Percentiles rank a stretch among this genome's conserved stretches.
These are phyloP conservation scores for Clarias platycephalus DNA, from an alignment of 2,797 vertebrate species.

Conservation along the genomic window DNA sequence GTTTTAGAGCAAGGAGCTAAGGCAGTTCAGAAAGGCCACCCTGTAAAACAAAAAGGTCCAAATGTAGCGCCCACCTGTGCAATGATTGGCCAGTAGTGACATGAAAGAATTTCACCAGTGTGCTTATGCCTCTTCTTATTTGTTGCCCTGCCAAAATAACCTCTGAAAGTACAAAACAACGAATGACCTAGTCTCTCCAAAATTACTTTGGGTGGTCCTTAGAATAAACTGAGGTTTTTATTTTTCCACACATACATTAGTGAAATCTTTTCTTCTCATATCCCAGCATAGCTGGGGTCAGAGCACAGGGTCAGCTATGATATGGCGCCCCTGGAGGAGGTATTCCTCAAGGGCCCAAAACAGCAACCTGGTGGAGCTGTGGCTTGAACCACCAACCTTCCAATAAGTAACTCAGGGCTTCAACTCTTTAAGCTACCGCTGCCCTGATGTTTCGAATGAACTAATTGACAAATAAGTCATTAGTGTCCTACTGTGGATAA, in stretches of 20 bases:
- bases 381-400: too few species aligned
- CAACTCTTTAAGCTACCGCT: too few species aligned
- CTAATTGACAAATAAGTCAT: neutral
- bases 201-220: neutral
- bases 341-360: too few species aligned
- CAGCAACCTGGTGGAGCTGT: too few species aligned
- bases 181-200: neutral
- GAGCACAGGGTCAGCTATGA: too few species aligned
- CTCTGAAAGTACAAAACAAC: neutral
- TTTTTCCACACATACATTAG: too few species aligned
- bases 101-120: neutral
- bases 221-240: too few species aligned
- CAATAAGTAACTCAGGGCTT: too few species aligned
- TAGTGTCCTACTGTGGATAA: neutral
- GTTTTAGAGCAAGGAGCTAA: neutral
- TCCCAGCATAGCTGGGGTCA: too few species aligned
- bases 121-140: neutral
- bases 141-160: neutral
- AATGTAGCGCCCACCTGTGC: neutral
- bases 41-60: neutral
- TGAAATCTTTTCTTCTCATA: too few species aligned
- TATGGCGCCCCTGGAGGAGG: too few species aligned
- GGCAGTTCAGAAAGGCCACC: neutral
- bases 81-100: neutral
- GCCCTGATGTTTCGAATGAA: neutral